A percentile compares a stretch with the other conserved stretches of the same genome.
phyloP scores from a whole-genome alignment of 2,113 vertebrate genomes.

The Addax nasomaculatus region DNA sequence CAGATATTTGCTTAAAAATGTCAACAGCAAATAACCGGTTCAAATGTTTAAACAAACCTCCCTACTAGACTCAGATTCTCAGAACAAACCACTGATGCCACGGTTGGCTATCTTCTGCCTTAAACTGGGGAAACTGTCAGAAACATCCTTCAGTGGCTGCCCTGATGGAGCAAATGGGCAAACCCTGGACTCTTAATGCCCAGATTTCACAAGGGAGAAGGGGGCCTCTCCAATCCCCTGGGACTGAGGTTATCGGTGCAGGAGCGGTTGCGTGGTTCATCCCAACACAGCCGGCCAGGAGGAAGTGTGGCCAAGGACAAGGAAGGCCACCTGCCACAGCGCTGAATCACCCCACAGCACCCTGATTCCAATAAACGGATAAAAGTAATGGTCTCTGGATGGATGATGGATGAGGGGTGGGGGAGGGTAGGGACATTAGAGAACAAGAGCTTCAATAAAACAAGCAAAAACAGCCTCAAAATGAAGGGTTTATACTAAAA shows the following conservation, averaged over 20 bases:
- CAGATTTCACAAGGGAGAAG: background rate
- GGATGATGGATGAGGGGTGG: background rate
- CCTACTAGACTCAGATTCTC: background rate
- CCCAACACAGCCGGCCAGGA: background rate
- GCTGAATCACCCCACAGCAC: background rate
- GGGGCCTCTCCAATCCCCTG: background rate
- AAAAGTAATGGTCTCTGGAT: background rate
- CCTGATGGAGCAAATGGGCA: background rate
- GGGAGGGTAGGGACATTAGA: background rate
- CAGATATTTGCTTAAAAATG: conserved; percentile 31
- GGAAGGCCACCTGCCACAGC: background rate
- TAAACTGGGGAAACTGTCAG: background rate
- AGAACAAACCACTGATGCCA: background rate
- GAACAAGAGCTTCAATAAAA: background rate
- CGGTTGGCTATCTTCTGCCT: background rate
- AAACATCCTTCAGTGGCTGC: conserved; percentile 17
- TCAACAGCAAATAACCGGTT: conserved; percentile 21
- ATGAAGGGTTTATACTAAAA: background rate
- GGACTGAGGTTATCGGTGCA: background rate
- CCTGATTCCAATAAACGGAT: background rate
- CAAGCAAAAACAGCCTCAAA: background rate
- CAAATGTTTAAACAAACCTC: conserved; percentile 49
- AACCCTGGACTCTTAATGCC: background rate
- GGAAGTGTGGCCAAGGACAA: accelerated
- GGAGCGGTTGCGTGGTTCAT: background rate